Conservation (phyloP, 2,797 vertebrate species). For the Aulostomus chinensis region DNA sequence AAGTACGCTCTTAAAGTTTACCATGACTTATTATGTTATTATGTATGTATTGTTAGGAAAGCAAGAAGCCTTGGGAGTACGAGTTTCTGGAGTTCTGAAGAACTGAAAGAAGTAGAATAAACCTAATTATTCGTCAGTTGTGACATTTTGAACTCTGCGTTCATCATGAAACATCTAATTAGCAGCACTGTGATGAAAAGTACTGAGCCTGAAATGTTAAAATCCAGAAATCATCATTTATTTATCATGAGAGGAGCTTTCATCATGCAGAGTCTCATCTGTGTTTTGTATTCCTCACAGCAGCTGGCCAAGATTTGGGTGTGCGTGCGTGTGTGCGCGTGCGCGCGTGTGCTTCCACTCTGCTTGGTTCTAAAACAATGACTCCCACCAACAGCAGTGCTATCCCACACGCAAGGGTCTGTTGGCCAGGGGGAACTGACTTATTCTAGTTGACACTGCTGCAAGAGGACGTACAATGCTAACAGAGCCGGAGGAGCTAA, state of each 20-base stretch:
- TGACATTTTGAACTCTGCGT: background rate
- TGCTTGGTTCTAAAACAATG: conserved; percentile 15
- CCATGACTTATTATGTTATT: too few species aligned
- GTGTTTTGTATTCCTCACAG: conserved; percentile 20
- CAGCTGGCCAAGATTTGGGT: conserved; percentile 10
- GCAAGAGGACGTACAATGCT: conserved; percentile 40
- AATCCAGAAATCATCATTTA: conserved; percentile 4
- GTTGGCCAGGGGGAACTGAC: conserved; percentile 28
- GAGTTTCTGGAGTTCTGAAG: too few species aligned
- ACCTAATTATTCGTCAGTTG: too few species aligned
- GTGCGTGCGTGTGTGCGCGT: too few species aligned
- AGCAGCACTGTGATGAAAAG: background rate
- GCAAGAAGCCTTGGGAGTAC: too few species aligned
- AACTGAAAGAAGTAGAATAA: too few species aligned
- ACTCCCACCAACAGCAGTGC: conserved; percentile 8
- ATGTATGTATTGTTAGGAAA: too few species aligned
- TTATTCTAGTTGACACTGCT: conserved; percentile 46
- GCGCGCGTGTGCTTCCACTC: conserved; percentile 11
- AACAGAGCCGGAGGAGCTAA: conserved; percentile 58
- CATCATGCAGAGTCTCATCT: background rate
- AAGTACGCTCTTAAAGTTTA: too few species aligned
- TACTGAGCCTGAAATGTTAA: background rate
- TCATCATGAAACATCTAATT: background rate
- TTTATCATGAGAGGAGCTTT: conserved; percentile 2
- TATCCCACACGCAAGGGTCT: conserved; percentile 22